Evolutionary conservation across 1,140 invertebrate species (phyloP), one percentile per base, ranked within the genome.

Genomic region (Orussus abietinus): DNA sequence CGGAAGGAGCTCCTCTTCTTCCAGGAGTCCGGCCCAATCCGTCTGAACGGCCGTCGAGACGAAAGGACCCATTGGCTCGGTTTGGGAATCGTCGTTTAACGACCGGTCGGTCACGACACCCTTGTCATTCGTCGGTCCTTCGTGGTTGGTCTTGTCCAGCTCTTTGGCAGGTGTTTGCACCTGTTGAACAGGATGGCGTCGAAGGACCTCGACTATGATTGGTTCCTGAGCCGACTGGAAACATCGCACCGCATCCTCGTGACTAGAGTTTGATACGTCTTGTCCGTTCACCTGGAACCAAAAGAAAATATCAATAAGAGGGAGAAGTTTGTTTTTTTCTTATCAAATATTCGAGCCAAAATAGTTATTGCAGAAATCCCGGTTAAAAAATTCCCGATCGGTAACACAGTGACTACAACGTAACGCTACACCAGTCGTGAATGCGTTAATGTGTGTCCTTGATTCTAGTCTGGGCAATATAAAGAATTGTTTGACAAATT

Each of bases 151-250:
- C 55, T 41, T 56, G 26, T 59, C 53, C 31, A 58, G 51, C 17
- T 49, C 42, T 33, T 57, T 62, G 5, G 48, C 26, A 20, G 52
- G 45, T 30, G 53, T 33, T 32, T 53, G 47, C 52, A 45, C 38
- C 40, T 56, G 46, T 45, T 64, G 60, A 42, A 49, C 47, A 9
- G 66, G 55, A 14, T 71, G 65, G 19, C 80, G 74, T 36, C 83
- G 73, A 21, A 83, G 68, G 14, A 86, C 81, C 66, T 85, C 82
- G 19, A 86, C 82, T 41, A 84, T 75, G 53, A 86, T 83, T 33
- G 83, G 83, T 60, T 86, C 84, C 51, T 81, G 74, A 9, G 84
- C 82, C 46, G 77, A 76, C 47, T 82, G 76, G 69, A 86, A 86
- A 51, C 78, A 81, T 57, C 79, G 78, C 42, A 86, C 81, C 21